Evolutionary conservation across 2,797 vertebrate species (phyloP).

Genomic region (Pteropus rufus): DNA sequence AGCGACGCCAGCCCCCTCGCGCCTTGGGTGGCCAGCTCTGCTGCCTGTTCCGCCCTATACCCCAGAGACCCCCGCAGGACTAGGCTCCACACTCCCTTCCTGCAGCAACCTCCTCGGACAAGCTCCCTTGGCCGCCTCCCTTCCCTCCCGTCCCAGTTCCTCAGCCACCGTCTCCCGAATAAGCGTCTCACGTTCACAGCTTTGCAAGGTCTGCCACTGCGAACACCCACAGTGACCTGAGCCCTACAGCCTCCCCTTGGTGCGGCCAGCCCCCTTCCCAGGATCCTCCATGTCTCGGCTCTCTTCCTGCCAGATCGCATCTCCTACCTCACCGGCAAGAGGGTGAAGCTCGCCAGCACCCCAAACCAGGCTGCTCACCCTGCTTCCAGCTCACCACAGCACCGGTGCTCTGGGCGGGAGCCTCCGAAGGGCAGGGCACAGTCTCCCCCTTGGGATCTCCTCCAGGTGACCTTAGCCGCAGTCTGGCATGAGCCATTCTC

Average conservation of each 20-base stretch:
- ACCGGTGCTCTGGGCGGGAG: accelerated
- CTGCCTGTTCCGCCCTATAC: accelerated
- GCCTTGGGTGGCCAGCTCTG: too few species aligned
- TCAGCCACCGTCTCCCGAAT: accelerated
- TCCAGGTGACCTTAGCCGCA: accelerated
- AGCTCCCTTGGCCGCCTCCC: accelerated
- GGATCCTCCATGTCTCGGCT: accelerated
- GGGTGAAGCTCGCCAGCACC: background rate
- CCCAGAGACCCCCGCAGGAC: background rate
- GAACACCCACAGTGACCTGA: accelerated
- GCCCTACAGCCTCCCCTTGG: background rate
- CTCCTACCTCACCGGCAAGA: background rate
- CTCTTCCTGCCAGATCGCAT: accelerated
- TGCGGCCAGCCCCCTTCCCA: background rate
- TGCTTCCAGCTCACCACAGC: accelerated
- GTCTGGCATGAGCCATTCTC: accelerated
- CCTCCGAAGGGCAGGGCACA: accelerated
- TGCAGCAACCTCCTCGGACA: background rate
- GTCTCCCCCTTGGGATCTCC: background rate
- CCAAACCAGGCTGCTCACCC: background rate
- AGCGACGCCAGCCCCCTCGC: background rate
- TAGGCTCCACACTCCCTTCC: background rate
- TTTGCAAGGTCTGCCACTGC: background rate
- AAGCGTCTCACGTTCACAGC: background rate
- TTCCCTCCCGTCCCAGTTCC: background rate